phyloP scores from a whole-genome alignment of 2,113 vertebrate species.

The Turdus rufiventris region DNA sequence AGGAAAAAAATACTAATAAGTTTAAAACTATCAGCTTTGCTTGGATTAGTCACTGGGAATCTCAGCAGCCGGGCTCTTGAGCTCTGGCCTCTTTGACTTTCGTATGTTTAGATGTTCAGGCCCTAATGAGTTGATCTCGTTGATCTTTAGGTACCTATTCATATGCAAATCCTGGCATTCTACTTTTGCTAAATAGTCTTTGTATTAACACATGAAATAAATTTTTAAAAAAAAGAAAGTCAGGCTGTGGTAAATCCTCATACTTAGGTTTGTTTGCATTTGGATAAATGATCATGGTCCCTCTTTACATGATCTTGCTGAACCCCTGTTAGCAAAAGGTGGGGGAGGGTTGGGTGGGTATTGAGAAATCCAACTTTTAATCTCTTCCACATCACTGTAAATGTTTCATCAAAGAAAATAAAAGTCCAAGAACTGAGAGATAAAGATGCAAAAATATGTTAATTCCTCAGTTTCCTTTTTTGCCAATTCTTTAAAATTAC shows the following conservation, averaged over 20 bases:
- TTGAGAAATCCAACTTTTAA: not conserved
- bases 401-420: not conserved
- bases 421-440: not conserved
- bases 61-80: not conserved
- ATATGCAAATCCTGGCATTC: slow-evolving; percentile 64
- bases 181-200: slow-evolving; percentile 65
- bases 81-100: slow-evolving; percentile 55
- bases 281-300: slow-evolving; percentile 45
- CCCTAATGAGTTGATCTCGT: slow-evolving; percentile 60
- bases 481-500: not conserved
- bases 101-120: slow-evolving; percentile 62
- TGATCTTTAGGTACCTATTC: slow-evolving; percentile 65
- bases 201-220: slow-evolving; percentile 65
- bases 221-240: slow-evolving; percentile 48
- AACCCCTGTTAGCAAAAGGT: not conserved
- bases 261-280: slow-evolving; percentile 61
- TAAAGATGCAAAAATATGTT: not conserved
- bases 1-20: not conserved
- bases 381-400: not conserved
- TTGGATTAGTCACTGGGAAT: slow-evolving; percentile 43
- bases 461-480: not conserved
- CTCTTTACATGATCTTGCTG: slow-evolving; percentile 44
- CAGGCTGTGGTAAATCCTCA: slow-evolving; percentile 52
- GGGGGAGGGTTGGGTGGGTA: not conserved
- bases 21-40: not conserved